Evolutionary conservation across 2,113 vertebrate genomes (phyloP).

Genomic region (Poicephalus gulielmi): DNA sequence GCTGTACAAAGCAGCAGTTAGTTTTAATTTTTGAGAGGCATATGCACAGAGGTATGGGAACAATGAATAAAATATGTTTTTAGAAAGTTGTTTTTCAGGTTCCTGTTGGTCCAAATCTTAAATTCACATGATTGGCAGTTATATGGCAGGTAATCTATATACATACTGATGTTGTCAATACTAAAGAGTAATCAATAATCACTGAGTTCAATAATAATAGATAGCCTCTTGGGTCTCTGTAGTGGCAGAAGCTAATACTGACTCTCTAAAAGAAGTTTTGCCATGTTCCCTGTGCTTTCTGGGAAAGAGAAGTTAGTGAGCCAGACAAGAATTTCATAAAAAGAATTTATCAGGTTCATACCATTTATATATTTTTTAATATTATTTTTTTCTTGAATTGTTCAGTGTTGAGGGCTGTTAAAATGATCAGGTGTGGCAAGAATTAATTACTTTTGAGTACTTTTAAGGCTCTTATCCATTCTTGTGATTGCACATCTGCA

Average conservation of each 20-base stretch:
- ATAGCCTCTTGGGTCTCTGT: background rate
- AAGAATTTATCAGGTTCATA: background rate
- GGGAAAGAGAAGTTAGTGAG: background rate
- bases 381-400: background rate
- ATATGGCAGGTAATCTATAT: background rate
- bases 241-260: background rate
- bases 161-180: background rate
- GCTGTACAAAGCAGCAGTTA: background rate
- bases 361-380: background rate
- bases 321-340: background rate
- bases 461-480: background rate
- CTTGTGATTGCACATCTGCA: background rate
- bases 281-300: background rate
- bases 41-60: background rate
- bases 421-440: background rate
- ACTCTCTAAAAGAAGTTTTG: background rate
- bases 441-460: background rate
- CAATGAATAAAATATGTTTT: background rate
- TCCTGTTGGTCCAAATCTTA: background rate
- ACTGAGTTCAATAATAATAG: background rate
- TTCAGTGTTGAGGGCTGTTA: background rate
- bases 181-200: background rate
- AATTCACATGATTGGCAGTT: background rate
- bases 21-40: background rate
- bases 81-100: background rate